Evolutionary conservation across 1,140 invertebrate species (phyloP), one percentile per base, ranked within the genome.

Genomic region (Ceratina australensis): DNA sequence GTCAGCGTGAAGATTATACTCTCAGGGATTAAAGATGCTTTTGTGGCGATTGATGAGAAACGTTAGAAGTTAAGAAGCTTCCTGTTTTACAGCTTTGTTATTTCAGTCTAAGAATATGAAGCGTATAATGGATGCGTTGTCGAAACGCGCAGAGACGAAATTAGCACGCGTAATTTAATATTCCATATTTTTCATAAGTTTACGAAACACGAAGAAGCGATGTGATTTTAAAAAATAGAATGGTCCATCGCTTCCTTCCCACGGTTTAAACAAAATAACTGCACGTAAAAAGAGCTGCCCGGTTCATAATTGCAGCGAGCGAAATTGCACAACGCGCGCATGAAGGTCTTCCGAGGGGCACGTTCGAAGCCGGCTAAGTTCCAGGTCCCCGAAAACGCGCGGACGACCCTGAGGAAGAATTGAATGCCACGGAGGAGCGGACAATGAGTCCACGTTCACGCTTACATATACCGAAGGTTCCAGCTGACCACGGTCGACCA

Each of bases 371-470:
- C 68, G 10, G 18, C 2, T 8, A 65, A 61, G 74, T 80, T 73
- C 59, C 66, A 68, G 78, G 69, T 20, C 12, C 63, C 24, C 26
- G 16, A 26, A 74, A 78, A 64, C 24, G 57, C 42, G 26, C 57
- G 50, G 59, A 86, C 87, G 84, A 82, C 79, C 86, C 83, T 87
- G 87, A 85, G 71, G 61, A 84, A 73, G 80, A 82, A 86, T 87
- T 83, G 82, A 87, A 86, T 79, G 85, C 86, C 78, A 88, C 72
- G 64, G 78, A 78, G 79, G 79, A 77, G 75, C 52, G 52, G 33
- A 78, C 81, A 81, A 87, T 86, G 82, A 85, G 80, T 79, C 77
- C 79, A 64, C 66, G 54, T 79, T 84, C 80, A 78, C 61, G 75
- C 78, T 84, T 84, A 68, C 79, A 78, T 76, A 85, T 76, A 79